Percentiles rank a stretch among this genome's conserved stretches.
phyloP scores from a whole-genome alignment of 2,888 invertebrate species.

The Sinelater perroti region DNA sequence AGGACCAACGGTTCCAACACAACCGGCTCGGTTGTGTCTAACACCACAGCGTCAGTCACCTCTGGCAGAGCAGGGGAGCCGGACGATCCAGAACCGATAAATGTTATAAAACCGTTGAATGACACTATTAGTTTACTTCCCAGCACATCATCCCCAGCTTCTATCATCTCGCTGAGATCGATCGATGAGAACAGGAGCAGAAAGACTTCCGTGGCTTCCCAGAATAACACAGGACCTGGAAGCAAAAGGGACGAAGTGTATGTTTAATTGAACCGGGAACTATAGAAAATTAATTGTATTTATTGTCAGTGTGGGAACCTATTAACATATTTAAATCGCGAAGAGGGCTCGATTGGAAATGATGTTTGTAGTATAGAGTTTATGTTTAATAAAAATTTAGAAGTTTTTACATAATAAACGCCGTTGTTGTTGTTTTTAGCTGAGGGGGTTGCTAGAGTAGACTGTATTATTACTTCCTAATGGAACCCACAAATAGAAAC shows the following conservation, averaged over 20 bases:
- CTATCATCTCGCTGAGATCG: constrained; percentile 43
- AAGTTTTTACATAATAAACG: too few relatives aligned
- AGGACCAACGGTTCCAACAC: constrained; percentile 54
- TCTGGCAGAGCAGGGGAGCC: constrained; percentile 48
- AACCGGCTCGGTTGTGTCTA: constrained; percentile 52
- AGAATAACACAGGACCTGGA: constrained; percentile 56
- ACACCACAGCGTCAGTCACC: constrained; percentile 51
- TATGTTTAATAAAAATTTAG: too few relatives aligned
- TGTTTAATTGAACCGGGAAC: constrained; percentile 54
- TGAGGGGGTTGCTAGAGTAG: too few relatives aligned
- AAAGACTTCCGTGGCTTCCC: constrained; percentile 61
- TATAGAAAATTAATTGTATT: constrained; percentile 7
- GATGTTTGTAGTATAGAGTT: too few relatives aligned
- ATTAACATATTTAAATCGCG: too few relatives aligned
- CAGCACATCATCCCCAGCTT: constrained; percentile 47
- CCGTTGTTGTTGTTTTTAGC: too few relatives aligned
- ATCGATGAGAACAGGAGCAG: constrained; percentile 53
- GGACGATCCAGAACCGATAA: constrained; percentile 45
- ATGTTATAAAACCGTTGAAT: neutral
- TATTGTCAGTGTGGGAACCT: constrained; percentile 10
- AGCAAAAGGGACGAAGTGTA: constrained; percentile 67
- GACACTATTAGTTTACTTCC: constrained; percentile 39
- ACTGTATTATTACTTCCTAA: too few relatives aligned
- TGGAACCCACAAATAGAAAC: too few relatives aligned
- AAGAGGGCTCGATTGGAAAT: too few relatives aligned